These are phyloP conservation scores for Manacus vitellinus DNA, from an alignment of 2,113 vertebrate species.

Conservation along the genomic window DNA sequence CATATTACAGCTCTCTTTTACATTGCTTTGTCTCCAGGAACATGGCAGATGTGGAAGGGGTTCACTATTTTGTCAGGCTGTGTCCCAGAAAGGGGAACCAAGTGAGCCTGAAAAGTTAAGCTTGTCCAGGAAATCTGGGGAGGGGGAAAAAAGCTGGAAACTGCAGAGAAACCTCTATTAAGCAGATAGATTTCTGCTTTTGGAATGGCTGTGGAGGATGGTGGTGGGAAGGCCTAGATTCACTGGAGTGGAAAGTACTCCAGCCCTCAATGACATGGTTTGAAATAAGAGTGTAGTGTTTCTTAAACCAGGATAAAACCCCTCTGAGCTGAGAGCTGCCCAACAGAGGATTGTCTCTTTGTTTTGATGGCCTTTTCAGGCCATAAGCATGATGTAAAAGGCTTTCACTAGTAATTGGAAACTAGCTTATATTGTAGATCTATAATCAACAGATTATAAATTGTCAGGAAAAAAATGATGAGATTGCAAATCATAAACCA, in stretches of 20 bases:
- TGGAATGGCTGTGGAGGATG: not conserved
- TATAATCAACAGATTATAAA: not conserved
- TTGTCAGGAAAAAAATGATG: not conserved
- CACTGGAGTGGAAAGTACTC: not conserved
- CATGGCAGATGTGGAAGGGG: not conserved
- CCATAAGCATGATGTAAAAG: not conserved
- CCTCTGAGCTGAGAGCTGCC: not conserved
- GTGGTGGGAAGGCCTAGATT: not conserved
- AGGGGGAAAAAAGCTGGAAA: not conserved
- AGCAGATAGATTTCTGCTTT: not conserved
- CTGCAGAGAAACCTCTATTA: not conserved
- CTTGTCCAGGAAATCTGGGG: not conserved
- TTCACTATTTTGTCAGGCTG: not conserved
- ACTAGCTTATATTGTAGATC: not conserved
- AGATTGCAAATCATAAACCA: not conserved
- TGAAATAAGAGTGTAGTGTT: not conserved
- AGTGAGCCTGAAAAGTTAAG: not conserved
- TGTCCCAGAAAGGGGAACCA: not conserved
- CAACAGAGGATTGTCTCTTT: not conserved
- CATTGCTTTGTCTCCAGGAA: not conserved
- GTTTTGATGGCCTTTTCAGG: not conserved
- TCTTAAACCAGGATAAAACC: not conserved
- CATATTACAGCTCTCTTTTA: not conserved
- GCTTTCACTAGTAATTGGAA: not conserved
- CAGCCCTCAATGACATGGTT: fast-evolving